Evolutionary conservation across 2,113 vertebrate genomes (phyloP).

Genomic region (Seriola rivoliana): DNA sequence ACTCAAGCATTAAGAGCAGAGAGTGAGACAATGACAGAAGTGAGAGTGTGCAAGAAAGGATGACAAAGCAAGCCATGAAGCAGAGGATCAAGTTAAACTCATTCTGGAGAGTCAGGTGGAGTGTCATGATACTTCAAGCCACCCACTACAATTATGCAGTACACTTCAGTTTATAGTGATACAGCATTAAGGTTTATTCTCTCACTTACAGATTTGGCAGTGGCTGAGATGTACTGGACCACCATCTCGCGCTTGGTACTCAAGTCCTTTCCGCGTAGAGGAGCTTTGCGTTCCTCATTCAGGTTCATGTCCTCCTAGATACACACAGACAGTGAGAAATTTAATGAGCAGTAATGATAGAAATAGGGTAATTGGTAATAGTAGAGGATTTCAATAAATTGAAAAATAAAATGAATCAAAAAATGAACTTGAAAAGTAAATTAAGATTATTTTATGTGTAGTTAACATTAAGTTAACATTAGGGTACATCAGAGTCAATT

Average conservation of each 20-base stretch:
- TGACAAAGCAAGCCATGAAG: constrained; percentile 59
- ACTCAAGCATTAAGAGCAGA: constrained; percentile 71
- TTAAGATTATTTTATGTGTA: background rate
- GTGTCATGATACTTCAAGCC: constrained; percentile 40
- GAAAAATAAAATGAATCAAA: background rate
- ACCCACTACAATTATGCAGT: constrained; percentile 17
- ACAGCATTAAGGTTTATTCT: background rate
- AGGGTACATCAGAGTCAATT: background rate
- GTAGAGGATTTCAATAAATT: background rate
- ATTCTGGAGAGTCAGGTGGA: constrained; percentile 55
- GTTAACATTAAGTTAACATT: background rate
- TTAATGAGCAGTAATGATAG: background rate
- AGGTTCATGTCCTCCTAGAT: constrained; percentile 98
- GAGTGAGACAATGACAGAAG: constrained; percentile 38
- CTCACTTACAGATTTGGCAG: constrained; percentile 97
- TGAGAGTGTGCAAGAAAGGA: constrained; percentile 48
- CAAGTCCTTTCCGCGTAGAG: constrained; percentile 93
- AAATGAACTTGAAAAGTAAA: background rate
- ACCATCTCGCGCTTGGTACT: constrained; percentile 97
- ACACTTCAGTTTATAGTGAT: constrained; percentile 2
- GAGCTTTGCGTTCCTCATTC: constrained; percentile 96
- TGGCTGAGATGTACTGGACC: constrained; percentile 97
- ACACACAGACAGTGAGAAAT: background rate
- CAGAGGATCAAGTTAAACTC: constrained; percentile 72
- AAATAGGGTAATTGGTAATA: background rate